Evolutionary conservation across 2,888 invertebrate genomes (phyloP).

Genomic region (Synergus umbraculus): DNA sequence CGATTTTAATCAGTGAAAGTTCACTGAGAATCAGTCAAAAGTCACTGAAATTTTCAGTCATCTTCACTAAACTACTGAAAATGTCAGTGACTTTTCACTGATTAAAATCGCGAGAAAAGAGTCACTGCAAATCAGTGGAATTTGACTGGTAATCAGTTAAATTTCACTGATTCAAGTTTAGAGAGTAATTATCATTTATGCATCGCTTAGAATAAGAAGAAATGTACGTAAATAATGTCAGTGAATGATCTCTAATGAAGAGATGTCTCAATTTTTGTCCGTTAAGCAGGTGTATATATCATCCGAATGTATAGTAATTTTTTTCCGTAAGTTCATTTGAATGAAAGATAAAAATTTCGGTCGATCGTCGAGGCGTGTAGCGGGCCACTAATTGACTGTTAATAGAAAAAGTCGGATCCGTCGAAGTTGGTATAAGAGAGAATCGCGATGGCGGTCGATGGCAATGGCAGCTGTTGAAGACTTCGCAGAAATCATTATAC

Average conservation of each 20-base stretch:
- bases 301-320: conserved; percentile 4
- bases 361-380: not conserved
- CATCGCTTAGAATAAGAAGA: not conserved
- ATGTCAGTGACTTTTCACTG: too few relatives aligned
- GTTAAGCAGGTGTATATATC: conserved; percentile 21
- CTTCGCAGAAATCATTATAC: conserved; percentile 40
- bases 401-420: conserved; percentile 52
- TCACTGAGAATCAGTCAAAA: too few relatives aligned
- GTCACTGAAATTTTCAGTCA: too few relatives aligned
- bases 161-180: too few relatives aligned
- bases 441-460: conserved; percentile 55
- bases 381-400: conserved; percentile 54
- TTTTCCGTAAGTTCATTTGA: conserved; percentile 12
- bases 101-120: too few relatives aligned
- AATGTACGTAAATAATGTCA: not conserved
- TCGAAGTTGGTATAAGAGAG: conserved; percentile 47
- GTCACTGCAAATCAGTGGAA: too few relatives aligned
- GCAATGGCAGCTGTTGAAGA: conserved; percentile 62
- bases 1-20: too few relatives aligned
- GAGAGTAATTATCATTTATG: not conserved
- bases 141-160: too few relatives aligned
- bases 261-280: conserved; percentile 13
- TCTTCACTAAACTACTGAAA: too few relatives aligned
- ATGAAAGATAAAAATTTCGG: conserved; percentile 20
- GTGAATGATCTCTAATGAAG: conserved; percentile 6